These are phyloP conservation scores for Chauna torquata DNA, from an alignment of 2,113 vertebrate genomes.

Conservation along the genomic window DNA sequence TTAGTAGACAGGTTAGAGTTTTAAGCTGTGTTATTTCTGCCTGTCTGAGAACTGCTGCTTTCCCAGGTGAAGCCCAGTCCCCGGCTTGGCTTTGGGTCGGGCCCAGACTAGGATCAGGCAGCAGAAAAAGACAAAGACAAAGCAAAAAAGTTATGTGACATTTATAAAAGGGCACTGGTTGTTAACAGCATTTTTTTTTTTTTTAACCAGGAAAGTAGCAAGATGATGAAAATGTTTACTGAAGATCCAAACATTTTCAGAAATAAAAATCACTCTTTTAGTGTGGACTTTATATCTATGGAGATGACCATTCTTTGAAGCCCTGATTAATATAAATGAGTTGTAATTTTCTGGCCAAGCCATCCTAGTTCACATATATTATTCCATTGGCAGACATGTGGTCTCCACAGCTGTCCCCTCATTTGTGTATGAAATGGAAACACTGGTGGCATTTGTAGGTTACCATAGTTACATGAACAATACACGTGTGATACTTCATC, in stretches of 20 bases:
- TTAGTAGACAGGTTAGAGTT: background rate
- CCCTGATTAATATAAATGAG: conserved; percentile 74
- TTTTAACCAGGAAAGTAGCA: background rate
- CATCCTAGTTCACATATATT: conserved; percentile 62
- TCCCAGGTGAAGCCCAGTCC: background rate
- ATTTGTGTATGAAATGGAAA: conserved; percentile 87
- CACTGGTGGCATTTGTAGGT: conserved; percentile 85
- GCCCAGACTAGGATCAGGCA: background rate
- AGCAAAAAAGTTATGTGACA: background rate
- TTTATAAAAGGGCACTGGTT: background rate
- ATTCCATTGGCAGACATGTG: conserved; percentile 71
- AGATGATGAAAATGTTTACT: background rate
- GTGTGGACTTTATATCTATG: background rate
- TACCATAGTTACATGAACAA: conserved; percentile 83
- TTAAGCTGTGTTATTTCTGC: background rate
- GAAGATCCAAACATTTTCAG: background rate
- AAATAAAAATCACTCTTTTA: background rate
- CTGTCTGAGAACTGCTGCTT: background rate
- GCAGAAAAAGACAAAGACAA: background rate
- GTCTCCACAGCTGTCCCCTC: conserved; percentile 84
- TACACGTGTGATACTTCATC: conserved; percentile 77
- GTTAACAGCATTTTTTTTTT: background rate
- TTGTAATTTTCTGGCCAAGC: conserved; percentile 73
- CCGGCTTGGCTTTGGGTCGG: background rate
- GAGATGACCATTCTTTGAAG: conserved; percentile 39